phyloP scores from a whole-genome alignment of 2,113 vertebrate genomes.

The Corythornis cristatus region DNA sequence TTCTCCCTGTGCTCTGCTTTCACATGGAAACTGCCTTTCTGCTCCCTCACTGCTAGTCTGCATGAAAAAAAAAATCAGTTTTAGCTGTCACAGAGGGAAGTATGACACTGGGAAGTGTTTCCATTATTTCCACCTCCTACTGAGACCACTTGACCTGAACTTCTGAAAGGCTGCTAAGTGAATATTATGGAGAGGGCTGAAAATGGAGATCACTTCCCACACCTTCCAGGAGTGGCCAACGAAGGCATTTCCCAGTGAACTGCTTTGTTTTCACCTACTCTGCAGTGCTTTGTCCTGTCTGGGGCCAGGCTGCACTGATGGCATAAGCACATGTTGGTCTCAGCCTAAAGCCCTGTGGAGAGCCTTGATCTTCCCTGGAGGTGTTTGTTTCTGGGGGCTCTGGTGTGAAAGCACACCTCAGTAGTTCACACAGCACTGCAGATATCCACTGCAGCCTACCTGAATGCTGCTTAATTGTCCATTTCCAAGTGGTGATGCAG shows the following conservation, averaged over 20 bases:
- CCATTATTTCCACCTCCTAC: neutral
- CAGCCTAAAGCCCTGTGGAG: neutral
- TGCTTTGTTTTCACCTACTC: neutral
- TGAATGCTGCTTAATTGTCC: slow-evolving; percentile 28
- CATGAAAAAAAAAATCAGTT: neutral
- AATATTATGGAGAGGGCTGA: neutral
- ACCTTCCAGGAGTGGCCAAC: neutral
- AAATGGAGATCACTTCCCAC: neutral
- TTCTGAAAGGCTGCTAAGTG: neutral
- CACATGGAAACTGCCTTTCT: neutral
- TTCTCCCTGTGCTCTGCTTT: neutral
- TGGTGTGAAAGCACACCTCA: neutral
- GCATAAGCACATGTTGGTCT: neutral
- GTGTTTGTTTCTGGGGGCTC: neutral
- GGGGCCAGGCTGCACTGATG: neutral
- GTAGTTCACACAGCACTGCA: slow-evolving; percentile 17
- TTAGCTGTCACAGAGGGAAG: neutral
- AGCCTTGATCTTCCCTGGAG: neutral
- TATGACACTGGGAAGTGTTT: neutral
- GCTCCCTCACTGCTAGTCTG: neutral
- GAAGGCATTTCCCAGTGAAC: neutral
- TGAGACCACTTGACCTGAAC: neutral
- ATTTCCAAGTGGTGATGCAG: slow-evolving; percentile 47
- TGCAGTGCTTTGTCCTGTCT: neutral
- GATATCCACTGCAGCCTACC: neutral